Conservation (phyloP, 2,888 invertebrate genomes). For the Chloromyia formosa region DNA sequence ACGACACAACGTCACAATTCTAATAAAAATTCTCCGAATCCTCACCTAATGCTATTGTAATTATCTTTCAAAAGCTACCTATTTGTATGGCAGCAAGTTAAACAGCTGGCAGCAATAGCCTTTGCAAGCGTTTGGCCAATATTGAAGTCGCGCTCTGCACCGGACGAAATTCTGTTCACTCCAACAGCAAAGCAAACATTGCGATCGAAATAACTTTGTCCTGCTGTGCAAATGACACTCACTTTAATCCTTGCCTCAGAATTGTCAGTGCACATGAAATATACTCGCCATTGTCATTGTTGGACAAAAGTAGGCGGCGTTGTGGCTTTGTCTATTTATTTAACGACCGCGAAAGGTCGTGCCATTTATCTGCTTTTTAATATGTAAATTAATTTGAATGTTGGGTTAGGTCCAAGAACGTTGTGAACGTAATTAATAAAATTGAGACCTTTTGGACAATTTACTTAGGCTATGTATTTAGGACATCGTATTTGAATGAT, state of each 20-base stretch:
- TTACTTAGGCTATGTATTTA: neutral
- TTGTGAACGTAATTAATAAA: conserved; percentile 25
- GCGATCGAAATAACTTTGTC: neutral
- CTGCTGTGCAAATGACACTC: conserved; percentile 39
- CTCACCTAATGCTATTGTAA: conserved; percentile 21
- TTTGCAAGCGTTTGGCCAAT: neutral
- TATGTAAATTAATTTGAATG: conserved; percentile 34
- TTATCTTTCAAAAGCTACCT: conserved; percentile 26
- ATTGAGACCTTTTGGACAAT: conserved; percentile 13
- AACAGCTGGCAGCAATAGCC: conserved; percentile 6
- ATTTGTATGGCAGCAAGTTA: conserved; percentile 14
- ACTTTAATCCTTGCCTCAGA: conserved; percentile 38
- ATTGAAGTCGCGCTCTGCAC: neutral
- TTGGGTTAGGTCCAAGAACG: conserved; percentile 22
- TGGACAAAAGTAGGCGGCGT: neutral
- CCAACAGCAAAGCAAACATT: neutral
- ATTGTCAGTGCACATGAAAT: conserved; percentile 39
- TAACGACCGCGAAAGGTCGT: neutral
- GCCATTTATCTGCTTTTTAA: conserved; percentile 2
- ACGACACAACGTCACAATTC: neutral
- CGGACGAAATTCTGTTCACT: neutral
- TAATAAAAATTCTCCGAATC: conserved; percentile 25
- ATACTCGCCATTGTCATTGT: neutral
- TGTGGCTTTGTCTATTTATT: conserved; percentile 21
- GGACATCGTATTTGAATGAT: neutral